Base-by-base conservation (phyloP, 1,140 invertebrate genomes). In the Nasonia longicornis region DNA sequence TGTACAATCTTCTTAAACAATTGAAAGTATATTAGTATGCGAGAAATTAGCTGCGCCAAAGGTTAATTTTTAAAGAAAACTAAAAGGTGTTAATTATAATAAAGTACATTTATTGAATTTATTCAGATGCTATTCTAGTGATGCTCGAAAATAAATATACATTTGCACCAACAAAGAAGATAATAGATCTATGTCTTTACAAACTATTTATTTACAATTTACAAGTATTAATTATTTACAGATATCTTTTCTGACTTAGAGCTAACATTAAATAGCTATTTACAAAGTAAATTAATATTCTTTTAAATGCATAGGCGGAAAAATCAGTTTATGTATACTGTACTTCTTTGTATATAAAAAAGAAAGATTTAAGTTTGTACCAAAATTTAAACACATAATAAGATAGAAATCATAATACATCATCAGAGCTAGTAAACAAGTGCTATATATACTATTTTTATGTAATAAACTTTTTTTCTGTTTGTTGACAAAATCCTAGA, bases 181-280 rank as follows among this genome's bases (percentile, higher is more conserved):
- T 75, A 79, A 82, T 79, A 79, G 64, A 79, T 82, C 31, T 77
- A 31, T 77, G 77, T 82, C 70, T 79, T 79, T 79, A 79, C 64
- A 79, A 79, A 82, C 76, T 82, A 82, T 70, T 75, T 82, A 79
- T 82, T 77, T 82, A 82, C 81, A 82, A 82, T 82, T 79, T 82
- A 82, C 81, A 82, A 69, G 31, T 82, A 82, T 69, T 79, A 69
- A 64, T 75, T 82, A 82, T 82, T 69, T 82, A 82, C 81, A 82
- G 14, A 79, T 69, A 82, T 79, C 63, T 70, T 38, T 75, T 82
- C 22, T 75, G 22, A 75, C 70, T 75, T 82, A 78, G 69, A 82
- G 63, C 52, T 82, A 82, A 82, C 77, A 82, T 82, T 82, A 82
- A 79, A 82, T 82, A 82, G 77, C 77, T 82, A 82, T 82, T 67